Evolutionary conservation across 2,113 vertebrate species (phyloP), one percentile per base, ranked within the genome.

Genomic region (Aramus guarauna): DNA sequence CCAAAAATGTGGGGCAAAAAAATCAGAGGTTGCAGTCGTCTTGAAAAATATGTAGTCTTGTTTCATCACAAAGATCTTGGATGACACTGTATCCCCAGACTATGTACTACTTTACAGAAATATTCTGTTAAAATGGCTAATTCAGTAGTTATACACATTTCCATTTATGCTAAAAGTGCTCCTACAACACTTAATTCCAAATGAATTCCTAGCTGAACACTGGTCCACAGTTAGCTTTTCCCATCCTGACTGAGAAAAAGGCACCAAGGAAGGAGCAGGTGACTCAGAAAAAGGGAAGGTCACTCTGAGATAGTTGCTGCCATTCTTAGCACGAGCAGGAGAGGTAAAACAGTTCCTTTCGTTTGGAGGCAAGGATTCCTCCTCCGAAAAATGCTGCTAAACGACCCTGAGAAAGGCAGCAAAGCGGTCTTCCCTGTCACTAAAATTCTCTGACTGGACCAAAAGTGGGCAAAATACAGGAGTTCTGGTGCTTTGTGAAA

Each of bases 1-100:
- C 36, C 17, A 45, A 2, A 74, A 36, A 55, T 5, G 2, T 9
- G 17, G 12, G 6, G 4, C 9, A 1, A 1, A 1, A 11, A 32
- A 6, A 15, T 8, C 34, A 59, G 43, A 39, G 4, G n/a, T 53
- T 72, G 17, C 20, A 85, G n/a, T 22, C n/a, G 20, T 68, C 85
- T 68, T 63, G 16, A 59, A 11, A 75, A 67, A 53, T 4, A 37
- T 4, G 1, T 56, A 27, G 36, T 30, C 71, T 85, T 58, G 30
- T 24, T n/a, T 86, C 32, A 30, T 34, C n/a, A 59, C 30, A 81
- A 81, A 50, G 9, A 9, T 29, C 47, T 11, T 53, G 5, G 27
- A 80, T 73, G 17, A 72, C 21, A 43, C 47, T 47, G 9, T 63
- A 20, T 32, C 23, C 77, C 20, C 27, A 53, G 52, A 58, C 26